Base-by-base conservation (phyloP, 2,888 invertebrate species). In the Chesias legatella region DNA sequence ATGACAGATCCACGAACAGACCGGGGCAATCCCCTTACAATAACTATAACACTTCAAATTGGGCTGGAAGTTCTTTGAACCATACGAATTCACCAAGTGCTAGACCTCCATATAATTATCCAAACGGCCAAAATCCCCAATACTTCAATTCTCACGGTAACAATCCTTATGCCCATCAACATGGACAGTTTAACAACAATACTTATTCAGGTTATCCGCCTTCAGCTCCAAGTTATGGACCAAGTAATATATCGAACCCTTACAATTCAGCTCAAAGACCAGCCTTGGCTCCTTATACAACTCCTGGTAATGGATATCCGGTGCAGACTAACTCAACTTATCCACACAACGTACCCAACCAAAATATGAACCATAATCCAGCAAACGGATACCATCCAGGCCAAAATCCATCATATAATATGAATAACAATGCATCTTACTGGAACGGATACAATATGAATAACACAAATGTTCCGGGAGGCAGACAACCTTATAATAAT, bases 241-340 rank as follows among this genome's bases (percentile, higher is more conserved):
- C 47, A 25, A 13, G 27, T 20, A 34, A 25, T 17, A 33, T 37
- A 27, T 11, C 38, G 6, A 37, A 17, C 3, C 22, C 43, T 11
- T 42, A 49, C 24, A 47, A 42, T 24, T 44, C 49, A 10, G 52
- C 45, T 33, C 49, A 56, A 22, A 43, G 38, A 20, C 48, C 59
- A 3, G 43, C 51, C 8, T 49, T 54, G 13, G 54, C 53, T 43
- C 33, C 44, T 4, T 17, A 17, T 21, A 30, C 37, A 21, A 36
- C 35, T 8, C 48, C 51, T 37, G 39, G 41, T 33, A 46, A 43
- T 24, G 40, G 24, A 30, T 31, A 45, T 25, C 38, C 53, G 21
- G 51, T 36, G 1, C 44, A 43, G 23, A 43, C 37, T n/a, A 53
- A 37, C 10, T 40, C 38, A 7, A 41, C 31, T 10, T 39, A 45